Percentiles rank a stretch among this genome's conserved stretches.
phyloP scores from a whole-genome alignment of 1,140 invertebrate species.

The Oscheius sp. region DNA sequence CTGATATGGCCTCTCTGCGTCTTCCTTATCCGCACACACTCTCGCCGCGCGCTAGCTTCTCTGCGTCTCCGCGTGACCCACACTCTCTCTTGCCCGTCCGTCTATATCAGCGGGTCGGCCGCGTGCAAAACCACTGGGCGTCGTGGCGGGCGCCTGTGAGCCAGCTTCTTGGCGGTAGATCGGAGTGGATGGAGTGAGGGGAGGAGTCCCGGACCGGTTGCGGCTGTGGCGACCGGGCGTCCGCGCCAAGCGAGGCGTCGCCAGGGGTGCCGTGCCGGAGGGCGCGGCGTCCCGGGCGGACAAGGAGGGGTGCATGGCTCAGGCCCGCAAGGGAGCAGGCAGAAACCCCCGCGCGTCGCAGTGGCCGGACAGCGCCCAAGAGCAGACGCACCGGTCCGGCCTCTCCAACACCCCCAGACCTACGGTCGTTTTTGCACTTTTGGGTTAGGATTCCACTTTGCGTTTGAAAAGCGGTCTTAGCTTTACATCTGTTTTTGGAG shows the following conservation, averaged over 20 bases:
- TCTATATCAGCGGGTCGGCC: no score
- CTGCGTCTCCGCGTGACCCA: no score
- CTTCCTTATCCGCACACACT: no score
- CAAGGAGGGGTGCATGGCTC: constrained; percentile 30
- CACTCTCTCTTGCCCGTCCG: no score
- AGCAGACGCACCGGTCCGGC: constrained; percentile 3
- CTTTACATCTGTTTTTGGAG: no score
- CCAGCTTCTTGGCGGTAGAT: constrained; percentile 32
- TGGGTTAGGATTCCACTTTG: no score
- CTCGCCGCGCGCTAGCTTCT: no score
- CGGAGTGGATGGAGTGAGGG: constrained; percentile 29
- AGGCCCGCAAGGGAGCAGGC: constrained; percentile 34
- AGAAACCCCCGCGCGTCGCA: constrained; percentile 62
- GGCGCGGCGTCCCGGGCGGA: constrained; percentile 15
- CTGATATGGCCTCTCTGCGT: no score
- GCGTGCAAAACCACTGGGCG: constrained; percentile 27
- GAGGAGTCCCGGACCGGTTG: constrained; percentile 12
- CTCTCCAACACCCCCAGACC: constrained; percentile 24
- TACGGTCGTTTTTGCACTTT: constrained; percentile 3
- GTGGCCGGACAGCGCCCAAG: constrained; percentile 31
- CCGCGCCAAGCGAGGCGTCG: constrained; percentile 33
- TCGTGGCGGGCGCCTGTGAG: constrained; percentile 33
- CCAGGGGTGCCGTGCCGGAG: constrained; percentile 21
- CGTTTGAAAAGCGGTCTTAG: no score
- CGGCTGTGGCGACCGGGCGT: constrained; percentile 30